phyloP scores from a whole-genome alignment of 2,797 vertebrate species.

The Lepus townsendii region DNA sequence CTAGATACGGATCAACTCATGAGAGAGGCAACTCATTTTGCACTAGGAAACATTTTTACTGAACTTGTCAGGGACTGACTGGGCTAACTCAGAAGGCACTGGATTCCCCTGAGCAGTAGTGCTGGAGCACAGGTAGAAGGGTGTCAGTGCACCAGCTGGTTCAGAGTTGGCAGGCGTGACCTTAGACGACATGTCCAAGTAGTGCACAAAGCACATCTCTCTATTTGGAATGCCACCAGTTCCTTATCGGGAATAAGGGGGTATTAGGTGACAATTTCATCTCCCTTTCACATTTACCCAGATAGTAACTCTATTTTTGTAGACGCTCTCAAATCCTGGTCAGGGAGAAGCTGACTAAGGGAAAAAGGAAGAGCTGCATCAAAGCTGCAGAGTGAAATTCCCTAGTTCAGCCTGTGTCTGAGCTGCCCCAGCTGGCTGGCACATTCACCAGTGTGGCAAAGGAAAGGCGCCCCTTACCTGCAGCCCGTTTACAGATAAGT shows the following conservation, averaged over 20 bases:
- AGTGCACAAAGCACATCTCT: not conserved
- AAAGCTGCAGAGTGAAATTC: not conserved
- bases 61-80: not conserved
- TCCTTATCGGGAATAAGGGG: not conserved
- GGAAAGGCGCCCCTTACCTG: not conserved
- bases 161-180: not conserved
- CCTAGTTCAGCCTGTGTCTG: fast-evolving
- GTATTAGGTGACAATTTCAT: not conserved
- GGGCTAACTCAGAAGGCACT: not conserved
- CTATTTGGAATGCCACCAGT: not conserved
- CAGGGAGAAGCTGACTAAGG: not conserved
- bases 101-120: not conserved
- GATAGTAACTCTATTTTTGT: not conserved
- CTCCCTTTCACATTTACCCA: not conserved
- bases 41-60: not conserved
- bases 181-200: not conserved
- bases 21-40: not conserved
- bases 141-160: not conserved
- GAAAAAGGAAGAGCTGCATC: not conserved
- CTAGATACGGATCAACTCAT: not conserved
- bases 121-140: not conserved
- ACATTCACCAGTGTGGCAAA: not conserved
- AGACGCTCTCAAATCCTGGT: not conserved
- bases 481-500: constrained; percentile 1
- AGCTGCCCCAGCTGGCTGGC: not conserved